These are phyloP conservation scores for Troides aeacus DNA, from an alignment of 2,888 invertebrate species.

Conservation along the genomic window DNA sequence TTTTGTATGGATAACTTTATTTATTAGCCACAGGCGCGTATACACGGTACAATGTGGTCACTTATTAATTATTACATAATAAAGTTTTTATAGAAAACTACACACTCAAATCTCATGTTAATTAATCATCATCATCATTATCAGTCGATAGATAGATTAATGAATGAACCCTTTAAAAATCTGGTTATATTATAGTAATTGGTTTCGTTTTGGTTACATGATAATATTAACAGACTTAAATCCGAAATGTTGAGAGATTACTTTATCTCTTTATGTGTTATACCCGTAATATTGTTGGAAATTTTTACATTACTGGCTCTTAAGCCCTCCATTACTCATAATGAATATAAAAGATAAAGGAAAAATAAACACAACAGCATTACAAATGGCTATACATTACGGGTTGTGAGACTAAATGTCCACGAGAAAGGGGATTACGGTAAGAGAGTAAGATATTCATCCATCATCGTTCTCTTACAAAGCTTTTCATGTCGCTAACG, in stretches of 20 bases:
- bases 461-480: conserved; percentile 26
- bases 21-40: background rate
- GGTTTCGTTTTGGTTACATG: no score
- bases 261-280: background rate
- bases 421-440: conserved; percentile 28
- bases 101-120: no score
- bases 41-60: background rate
- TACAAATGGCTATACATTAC: conserved; percentile 29
- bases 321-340: conserved; percentile 30
- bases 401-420: conserved; percentile 27
- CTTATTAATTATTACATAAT: no score
- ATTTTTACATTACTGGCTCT: conserved; percentile 24
- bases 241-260: background rate
- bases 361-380: conserved; percentile 31
- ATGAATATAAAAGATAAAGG: conserved; percentile 29
- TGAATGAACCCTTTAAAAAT: no score
- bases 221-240: no score
- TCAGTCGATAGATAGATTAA: no score
- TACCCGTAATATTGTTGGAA: background rate
- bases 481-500: background rate
- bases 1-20: background rate
- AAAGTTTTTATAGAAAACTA: no score
- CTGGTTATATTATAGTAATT: no score
- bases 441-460: conserved; percentile 24
- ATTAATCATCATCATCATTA: no score